A percentile compares a stretch with the other conserved stretches of the same genome.
These are phyloP conservation scores for Pangasianodon hypophthalmus DNA, from an alignment of 2,113 vertebrate species.

Conservation along the genomic window DNA sequence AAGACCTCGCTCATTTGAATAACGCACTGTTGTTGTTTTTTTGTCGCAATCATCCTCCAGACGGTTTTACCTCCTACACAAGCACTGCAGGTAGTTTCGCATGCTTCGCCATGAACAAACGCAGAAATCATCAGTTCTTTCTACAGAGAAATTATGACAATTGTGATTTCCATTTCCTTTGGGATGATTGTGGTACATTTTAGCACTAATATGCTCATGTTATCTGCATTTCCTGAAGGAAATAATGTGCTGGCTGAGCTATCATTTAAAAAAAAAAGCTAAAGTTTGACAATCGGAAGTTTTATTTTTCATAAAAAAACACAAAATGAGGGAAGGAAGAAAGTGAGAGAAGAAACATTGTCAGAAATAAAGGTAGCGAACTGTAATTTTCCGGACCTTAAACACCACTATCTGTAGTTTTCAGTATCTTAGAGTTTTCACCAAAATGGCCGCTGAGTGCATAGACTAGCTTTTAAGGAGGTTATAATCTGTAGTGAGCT, in stretches of 20 bases:
- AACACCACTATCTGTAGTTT: not conserved
- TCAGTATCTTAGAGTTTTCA: not conserved
- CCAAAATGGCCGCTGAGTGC: not conserved
- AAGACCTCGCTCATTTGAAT: constrained; percentile 13
- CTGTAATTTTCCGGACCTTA: not conserved
- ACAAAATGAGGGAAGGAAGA: not conserved
- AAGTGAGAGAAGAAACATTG: not conserved
- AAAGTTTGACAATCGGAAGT: not conserved
- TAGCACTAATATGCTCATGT: not conserved
- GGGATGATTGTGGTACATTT: not conserved
- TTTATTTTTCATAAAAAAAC: not conserved
- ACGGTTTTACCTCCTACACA: constrained; percentile 10
- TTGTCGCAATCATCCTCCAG: not conserved
- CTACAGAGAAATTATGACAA: not conserved
- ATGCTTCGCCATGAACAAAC: not conserved
- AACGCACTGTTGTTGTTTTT: not conserved
- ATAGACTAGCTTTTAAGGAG: not conserved
- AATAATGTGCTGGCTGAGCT: not conserved
- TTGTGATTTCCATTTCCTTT: not conserved
- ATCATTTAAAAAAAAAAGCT: not conserved
- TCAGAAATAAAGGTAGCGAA: not conserved
- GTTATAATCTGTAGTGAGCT: not conserved
- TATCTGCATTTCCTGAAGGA: not conserved
- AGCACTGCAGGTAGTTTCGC: not conserved
- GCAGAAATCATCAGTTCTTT: not conserved